phyloP scores from a whole-genome alignment of 92 coral and sea anemone species.

The Palythoa heliodiscus region DNA sequence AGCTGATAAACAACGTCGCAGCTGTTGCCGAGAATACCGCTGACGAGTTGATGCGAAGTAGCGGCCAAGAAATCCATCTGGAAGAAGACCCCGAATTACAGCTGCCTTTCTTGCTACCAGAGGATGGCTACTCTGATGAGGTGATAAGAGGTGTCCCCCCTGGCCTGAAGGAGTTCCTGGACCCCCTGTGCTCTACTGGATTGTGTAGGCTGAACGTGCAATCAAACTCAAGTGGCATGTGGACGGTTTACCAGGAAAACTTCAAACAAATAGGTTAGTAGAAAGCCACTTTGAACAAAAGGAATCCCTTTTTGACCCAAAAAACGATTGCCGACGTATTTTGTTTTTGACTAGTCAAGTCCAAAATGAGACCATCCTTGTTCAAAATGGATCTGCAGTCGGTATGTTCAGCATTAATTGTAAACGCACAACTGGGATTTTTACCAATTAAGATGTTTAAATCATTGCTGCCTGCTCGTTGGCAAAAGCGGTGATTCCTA shows the following conservation, averaged over 20 bases:
- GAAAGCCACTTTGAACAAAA: not conserved
- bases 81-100: slow-evolving; percentile 96
- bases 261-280: slow-evolving; percentile 61
- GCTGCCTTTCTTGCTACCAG: slow-evolving; percentile 92
- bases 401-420: no score
- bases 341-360: no score
- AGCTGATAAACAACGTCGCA: slow-evolving; percentile 80
- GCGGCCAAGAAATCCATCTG: slow-evolving; percentile 88
- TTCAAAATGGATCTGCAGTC: no score
- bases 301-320: not conserved
- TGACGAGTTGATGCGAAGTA: slow-evolving; percentile 88
- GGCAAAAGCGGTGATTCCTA: no score
- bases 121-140: slow-evolving; percentile 95
- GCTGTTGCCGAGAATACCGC: slow-evolving; percentile 94
- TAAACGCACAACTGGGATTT: no score
- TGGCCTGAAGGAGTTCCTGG: slow-evolving; percentile 89
- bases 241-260: slow-evolving; percentile 87
- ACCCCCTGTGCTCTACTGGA: slow-evolving; percentile 89
- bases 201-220: slow-evolving; percentile 87
- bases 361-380: no score
- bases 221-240: slow-evolving; percentile 83
- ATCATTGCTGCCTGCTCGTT: no score
- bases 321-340: not conserved
- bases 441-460: no score
- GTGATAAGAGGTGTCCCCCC: slow-evolving; percentile 96